Conservation (phyloP, 2,113 vertebrate species). For the Chaenogobius annularis region DNA sequence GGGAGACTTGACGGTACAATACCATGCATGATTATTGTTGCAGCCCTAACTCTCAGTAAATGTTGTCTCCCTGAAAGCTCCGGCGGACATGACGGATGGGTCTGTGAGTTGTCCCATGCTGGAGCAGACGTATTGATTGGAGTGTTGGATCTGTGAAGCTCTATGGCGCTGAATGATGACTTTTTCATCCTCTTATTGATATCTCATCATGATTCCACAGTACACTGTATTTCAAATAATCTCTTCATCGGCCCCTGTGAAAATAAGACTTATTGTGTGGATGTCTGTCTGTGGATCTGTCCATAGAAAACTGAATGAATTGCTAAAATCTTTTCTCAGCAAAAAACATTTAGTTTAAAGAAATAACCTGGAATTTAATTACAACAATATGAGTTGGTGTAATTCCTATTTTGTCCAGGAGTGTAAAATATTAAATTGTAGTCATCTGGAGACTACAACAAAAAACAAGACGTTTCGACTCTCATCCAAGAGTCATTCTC, state of each 20-base stretch:
- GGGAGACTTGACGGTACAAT: neutral
- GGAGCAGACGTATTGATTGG: conserved; percentile 77
- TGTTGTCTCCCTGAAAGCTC: neutral
- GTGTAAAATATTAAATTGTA: too few relatives aligned
- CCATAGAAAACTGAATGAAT: neutral
- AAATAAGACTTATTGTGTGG: conserved; percentile 65
- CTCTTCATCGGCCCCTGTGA: conserved; percentile 53
- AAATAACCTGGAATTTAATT: too few relatives aligned
- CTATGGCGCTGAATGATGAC: conserved; percentile 64
- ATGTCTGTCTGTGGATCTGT: conserved; percentile 62
- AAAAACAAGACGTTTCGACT: too few relatives aligned
- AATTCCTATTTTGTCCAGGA: too few relatives aligned
- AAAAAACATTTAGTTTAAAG: too few relatives aligned
- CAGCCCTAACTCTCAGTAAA: neutral
- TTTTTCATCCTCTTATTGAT: conserved; percentile 76
- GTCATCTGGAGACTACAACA: too few relatives aligned
- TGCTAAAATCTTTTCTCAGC: too few relatives aligned
- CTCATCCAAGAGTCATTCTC: too few relatives aligned
- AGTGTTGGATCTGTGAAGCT: conserved; percentile 63
- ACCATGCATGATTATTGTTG: neutral
- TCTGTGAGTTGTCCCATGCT: conserved; percentile 74
- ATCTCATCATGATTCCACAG: conserved; percentile 72
- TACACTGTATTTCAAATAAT: conserved; percentile 51
- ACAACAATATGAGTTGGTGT: too few relatives aligned
- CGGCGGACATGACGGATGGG: conserved; percentile 56